Conservation (phyloP, 2,888 invertebrate species). For the Hemithea aestivaria region DNA sequence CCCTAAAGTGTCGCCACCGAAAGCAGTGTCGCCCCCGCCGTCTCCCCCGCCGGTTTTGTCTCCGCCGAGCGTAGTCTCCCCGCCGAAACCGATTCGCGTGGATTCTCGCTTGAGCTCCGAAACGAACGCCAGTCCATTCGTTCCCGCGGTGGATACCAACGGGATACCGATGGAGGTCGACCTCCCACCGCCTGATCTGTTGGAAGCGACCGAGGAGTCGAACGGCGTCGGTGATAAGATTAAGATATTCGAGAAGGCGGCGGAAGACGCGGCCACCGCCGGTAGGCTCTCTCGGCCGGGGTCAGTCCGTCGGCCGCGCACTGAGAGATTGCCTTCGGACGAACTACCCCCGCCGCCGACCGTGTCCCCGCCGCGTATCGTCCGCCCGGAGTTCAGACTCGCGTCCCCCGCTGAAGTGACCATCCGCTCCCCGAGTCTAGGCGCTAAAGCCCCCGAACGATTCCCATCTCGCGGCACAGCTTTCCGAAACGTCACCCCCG, state of each 20-base stretch:
- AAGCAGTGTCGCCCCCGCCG: too few species aligned
- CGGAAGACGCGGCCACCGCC: constrained; percentile 54
- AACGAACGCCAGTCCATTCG: too few species aligned
- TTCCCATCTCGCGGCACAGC: constrained; percentile 72
- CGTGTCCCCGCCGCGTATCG: constrained; percentile 59
- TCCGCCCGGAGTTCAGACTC: constrained; percentile 70
- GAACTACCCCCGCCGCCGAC: constrained; percentile 24
- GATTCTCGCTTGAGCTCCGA: too few species aligned
- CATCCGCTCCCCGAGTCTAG: constrained; percentile 68
- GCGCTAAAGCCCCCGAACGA: constrained; percentile 61
- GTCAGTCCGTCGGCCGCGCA: constrained; percentile 50
- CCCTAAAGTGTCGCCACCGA: constrained; percentile 19
- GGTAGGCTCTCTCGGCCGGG: constrained; percentile 59
- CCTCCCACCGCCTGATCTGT: constrained; percentile 12
- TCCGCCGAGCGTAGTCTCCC: constrained; percentile 21
- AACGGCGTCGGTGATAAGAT: constrained; percentile 74
- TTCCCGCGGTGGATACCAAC: constrained; percentile 14
- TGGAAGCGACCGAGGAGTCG: constrained; percentile 43
- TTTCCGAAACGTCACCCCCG: constrained; percentile 67
- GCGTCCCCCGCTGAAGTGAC: constrained; percentile 61
- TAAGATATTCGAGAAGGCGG: constrained; percentile 69
- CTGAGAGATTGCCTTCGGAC: constrained; percentile 35
- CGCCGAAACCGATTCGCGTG: constrained; percentile 23
- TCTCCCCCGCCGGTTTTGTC: too few species aligned
- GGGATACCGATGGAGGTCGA: constrained; percentile 6